These are phyloP conservation scores for Ethmia dodecea DNA, from an alignment of 2,888 invertebrate species.

Conservation along the genomic window DNA sequence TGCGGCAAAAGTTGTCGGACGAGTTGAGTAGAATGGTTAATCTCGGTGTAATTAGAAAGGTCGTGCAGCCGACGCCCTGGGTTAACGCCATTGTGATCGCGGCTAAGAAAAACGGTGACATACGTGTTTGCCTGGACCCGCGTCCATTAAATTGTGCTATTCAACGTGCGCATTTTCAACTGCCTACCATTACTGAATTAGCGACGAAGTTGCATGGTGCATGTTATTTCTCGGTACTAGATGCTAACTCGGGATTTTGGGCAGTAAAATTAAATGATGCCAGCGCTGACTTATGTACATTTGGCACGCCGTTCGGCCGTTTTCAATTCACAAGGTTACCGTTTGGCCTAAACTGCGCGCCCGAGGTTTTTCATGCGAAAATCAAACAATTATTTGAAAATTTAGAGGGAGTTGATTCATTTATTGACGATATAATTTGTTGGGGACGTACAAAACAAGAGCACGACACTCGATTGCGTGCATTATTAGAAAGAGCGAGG, in stretches of 20 bases:
- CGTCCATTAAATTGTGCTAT: conserved; percentile 7
- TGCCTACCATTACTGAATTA: conserved; percentile 3
- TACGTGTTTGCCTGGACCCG: conserved; percentile 10
- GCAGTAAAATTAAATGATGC: conserved; percentile 14
- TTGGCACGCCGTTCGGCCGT: conserved; percentile 16
- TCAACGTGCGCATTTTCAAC: conserved; percentile 10
- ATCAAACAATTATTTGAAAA: conserved; percentile 3
- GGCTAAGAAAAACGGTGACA: conserved; percentile 8
- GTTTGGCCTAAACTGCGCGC: conserved; percentile 13
- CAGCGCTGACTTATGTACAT: conserved; percentile 23
- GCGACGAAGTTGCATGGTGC: conserved; percentile 7
- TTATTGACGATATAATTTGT: conserved; percentile 8
- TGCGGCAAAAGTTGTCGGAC: conserved; percentile 3
- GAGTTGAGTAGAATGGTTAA: conserved; percentile 10
- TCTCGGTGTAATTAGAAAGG: conserved; percentile 12
- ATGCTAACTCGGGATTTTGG: conserved; percentile 23
- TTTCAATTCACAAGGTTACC: conserved; percentile 20
- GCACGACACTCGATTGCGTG: neutral
- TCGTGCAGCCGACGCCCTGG: conserved; percentile 16
- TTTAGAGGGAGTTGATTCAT: conserved; percentile 3
- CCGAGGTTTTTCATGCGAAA: too few relatives aligned
- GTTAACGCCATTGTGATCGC: conserved; percentile 14
- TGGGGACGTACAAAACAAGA: conserved; percentile 5
- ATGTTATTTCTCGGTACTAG: conserved; percentile 12
- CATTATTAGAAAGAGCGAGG: conserved; percentile 1